phyloP scores from a whole-genome alignment of 2,888 invertebrate genomes.

The Ophion slaviceki region DNA sequence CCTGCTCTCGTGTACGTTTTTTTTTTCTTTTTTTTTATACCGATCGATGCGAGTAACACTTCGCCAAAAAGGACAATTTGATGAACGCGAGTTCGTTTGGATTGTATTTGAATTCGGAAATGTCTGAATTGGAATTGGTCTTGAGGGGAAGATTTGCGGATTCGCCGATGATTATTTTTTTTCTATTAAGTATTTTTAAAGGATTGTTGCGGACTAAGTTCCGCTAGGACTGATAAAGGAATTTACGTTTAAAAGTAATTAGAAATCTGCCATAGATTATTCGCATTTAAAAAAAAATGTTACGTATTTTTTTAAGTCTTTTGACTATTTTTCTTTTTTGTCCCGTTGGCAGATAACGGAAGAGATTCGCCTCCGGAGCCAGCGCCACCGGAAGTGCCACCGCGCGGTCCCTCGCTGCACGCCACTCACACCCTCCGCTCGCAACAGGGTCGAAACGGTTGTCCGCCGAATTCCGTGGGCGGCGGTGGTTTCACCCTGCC shows the following conservation, averaged over 20 bases:
- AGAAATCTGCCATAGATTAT: too few species aligned
- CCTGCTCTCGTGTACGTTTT: constrained; percentile 2
- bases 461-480: constrained; percentile 73
- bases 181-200: too few species aligned
- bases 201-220: too few species aligned
- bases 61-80: not conserved
- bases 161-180: too few species aligned
- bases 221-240: too few species aligned
- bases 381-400: constrained; percentile 93
- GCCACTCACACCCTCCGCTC: constrained; percentile 85
- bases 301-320: not conserved
- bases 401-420: constrained; percentile 92
- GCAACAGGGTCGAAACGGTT: constrained; percentile 81
- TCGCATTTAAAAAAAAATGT: not conserved
- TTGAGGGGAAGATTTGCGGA: too few species aligned
- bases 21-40: not conserved
- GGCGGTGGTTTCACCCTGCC: constrained; percentile 84
- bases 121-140: not conserved
- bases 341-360: constrained; percentile 84
- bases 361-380: constrained; percentile 93
- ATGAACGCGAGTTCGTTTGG: not conserved
- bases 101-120: not conserved
- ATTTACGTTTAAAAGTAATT: too few species aligned
- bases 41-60: not conserved
- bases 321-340: not conserved